Evolutionary conservation across 2,797 vertebrate genomes (phyloP), one percentile per base, ranked within the genome.

Genomic region (Cirrhinus mrigala): DNA sequence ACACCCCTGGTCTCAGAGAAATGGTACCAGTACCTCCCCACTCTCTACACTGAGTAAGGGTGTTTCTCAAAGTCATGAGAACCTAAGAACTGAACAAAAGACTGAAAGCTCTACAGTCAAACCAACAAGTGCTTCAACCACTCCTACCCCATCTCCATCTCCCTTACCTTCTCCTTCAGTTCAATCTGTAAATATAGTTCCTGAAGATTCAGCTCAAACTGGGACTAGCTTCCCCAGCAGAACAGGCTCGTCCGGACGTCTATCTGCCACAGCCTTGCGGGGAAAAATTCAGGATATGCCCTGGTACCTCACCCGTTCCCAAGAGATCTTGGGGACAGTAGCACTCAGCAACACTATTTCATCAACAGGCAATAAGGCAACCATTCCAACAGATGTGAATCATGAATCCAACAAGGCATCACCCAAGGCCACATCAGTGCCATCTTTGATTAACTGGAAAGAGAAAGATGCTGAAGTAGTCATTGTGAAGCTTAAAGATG

Each of bases 251-350:
- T 92, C 95, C 68, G 95, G 94, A 54, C 93, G 92, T 86, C 91
- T 96, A 37, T 94, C 96, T 82, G 96, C 95, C 14, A 94, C 95
- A 52, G 95, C 94, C 33, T 87, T 96, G 37, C 93, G 95, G 88
- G 95, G 95, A 20, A 95, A 93, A 90, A 96, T 96, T 84, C 95
- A 96, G 90, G 93, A 94, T 87, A 91, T 96, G 79, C 96, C 96
- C n/a, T 96, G 94, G 95, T 96, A 96, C 90, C 95, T 96, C 93
- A 96, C 95, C 33, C 93, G 95, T 66, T 96, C 95, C 70, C 95
- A 96, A 85, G 96, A 96, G 91, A 95, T 95, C 88, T 91, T 96
- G 54, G 94, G 95, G 81, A 95, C 94, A 82, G 79, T 94, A 52
- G 95, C 95, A 88, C 94, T 96, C 88, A 93, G 94, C 9, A 94